These are phyloP conservation scores for Dicerorhinus sumatrensis DNA, from an alignment of 2,113 vertebrate species.

Conservation along the genomic window DNA sequence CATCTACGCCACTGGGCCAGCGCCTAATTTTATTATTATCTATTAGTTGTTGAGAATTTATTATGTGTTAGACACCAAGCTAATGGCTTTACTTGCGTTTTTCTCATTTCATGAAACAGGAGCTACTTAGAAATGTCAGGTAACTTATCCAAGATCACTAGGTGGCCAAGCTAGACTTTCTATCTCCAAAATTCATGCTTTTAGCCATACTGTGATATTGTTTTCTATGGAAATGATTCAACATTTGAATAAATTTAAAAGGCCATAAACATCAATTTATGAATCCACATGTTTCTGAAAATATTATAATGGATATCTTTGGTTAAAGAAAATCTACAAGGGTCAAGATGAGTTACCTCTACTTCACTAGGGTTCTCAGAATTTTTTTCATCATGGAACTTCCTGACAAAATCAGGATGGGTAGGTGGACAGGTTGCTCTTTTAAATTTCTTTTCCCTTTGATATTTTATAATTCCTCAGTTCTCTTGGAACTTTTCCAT, in stretches of 20 bases:
- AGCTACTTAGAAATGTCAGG: slow-evolving; percentile 27
- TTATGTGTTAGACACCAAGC: neutral
- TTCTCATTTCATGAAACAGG: neutral
- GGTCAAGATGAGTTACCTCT: neutral
- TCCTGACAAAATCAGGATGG: slow-evolving; percentile 1
- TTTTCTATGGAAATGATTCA: neutral
- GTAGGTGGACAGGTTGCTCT: neutral
- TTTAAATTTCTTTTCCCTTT: slow-evolving; percentile 35
- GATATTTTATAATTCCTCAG: slow-evolving; percentile 1
- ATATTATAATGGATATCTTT: slow-evolving; percentile 4
- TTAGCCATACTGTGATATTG: neutral
- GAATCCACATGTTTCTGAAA: slow-evolving; percentile 17
- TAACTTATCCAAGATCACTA: neutral
- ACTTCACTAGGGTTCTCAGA: neutral
- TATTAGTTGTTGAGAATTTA: neutral
- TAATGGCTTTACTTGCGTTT: slow-evolving; percentile 41
- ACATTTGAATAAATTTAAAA: slow-evolving; percentile 31
- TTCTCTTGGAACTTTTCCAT: neutral
- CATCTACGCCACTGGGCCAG: too few relatives aligned
- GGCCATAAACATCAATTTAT: neutral
- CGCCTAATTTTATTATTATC: neutral
- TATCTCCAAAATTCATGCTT: neutral
- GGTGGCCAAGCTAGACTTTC: neutral
- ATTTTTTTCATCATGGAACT: slow-evolving; percentile 18
- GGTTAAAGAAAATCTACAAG: slow-evolving; percentile 27